Evolutionary conservation across 2,888 invertebrate genomes (phyloP).

Genomic region (Melitaea athalia): DNA sequence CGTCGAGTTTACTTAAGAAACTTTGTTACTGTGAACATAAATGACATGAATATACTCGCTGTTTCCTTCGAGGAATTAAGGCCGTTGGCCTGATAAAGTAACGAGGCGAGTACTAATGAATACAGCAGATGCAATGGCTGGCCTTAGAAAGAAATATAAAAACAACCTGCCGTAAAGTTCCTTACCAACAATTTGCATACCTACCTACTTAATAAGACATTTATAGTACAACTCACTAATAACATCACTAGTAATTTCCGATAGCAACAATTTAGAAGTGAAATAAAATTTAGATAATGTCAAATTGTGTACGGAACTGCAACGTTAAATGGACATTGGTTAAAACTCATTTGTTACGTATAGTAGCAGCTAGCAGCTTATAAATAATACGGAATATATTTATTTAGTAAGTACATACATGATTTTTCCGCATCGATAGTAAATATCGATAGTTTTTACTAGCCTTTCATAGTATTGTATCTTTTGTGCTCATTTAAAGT

Average conservation of each 20-base stretch:
- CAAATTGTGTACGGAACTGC: slow-evolving; percentile 20
- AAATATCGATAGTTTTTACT: too few species aligned
- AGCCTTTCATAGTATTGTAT: too few species aligned
- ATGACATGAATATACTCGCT: slow-evolving; percentile 27
- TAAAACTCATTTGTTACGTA: slow-evolving; percentile 5
- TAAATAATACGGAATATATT: too few species aligned
- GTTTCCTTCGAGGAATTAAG: slow-evolving; percentile 31
- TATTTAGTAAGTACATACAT: too few species aligned
- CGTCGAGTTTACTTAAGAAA: slow-evolving; percentile 38
- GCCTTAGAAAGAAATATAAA: not conserved
- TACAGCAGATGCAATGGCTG: not conserved
- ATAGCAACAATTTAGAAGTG: not conserved
- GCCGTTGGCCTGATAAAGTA: slow-evolving; percentile 29
- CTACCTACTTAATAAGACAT: too few species aligned
- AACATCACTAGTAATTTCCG: not conserved
- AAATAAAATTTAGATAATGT: slow-evolving; percentile 28
- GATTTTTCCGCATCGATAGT: too few species aligned
- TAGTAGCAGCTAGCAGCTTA: too few species aligned
- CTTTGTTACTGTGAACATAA: slow-evolving; percentile 31
- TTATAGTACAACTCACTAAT: not conserved
- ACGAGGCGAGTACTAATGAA: slow-evolving; percentile 5
- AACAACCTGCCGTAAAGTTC: too few species aligned
- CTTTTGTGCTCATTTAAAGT: too few species aligned
- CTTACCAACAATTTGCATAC: too few species aligned
- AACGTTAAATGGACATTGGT: slow-evolving; percentile 9